Percentiles rank a stretch among this genome's conserved stretches.
Conservation (phyloP, 2,797 vertebrate species). For the Corythornis leucogaster region DNA sequence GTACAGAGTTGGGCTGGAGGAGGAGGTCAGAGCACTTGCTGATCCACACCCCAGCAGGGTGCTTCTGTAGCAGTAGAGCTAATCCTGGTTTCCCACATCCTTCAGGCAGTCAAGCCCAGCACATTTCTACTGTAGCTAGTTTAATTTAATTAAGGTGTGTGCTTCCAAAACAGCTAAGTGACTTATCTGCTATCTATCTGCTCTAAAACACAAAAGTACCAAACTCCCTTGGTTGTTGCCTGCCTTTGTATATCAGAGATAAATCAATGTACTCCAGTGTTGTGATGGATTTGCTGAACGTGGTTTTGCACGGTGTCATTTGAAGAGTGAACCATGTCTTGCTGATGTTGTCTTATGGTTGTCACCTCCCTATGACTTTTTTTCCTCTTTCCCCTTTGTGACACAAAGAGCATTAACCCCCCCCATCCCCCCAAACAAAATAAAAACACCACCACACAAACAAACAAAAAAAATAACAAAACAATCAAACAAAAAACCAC, state of each 20-base stretch:
- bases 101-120: neutral
- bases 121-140: neutral
- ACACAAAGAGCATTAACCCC: neutral
- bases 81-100: neutral
- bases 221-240: neutral
- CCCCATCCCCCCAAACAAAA: too few relatives aligned
- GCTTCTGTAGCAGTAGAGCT: neutral
- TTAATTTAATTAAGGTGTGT: neutral
- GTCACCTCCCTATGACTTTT: neutral
- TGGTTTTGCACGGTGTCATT: neutral
- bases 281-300: neutral
- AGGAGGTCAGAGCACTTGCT: neutral
- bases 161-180: neutral
- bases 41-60: neutral
- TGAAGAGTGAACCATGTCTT: constrained; percentile 6
- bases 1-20: neutral
- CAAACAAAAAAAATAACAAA: too few relatives aligned
- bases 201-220: neutral
- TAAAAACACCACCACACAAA: too few relatives aligned
- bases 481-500: neutral
- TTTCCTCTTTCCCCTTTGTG: constrained; percentile 1
- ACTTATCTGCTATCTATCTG: neutral
- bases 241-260: neutral
- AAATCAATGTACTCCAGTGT: neutral
- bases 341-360: neutral